Conservation (phyloP, 2,113 vertebrate genomes). For the Tragelaphus scriptus region DNA sequence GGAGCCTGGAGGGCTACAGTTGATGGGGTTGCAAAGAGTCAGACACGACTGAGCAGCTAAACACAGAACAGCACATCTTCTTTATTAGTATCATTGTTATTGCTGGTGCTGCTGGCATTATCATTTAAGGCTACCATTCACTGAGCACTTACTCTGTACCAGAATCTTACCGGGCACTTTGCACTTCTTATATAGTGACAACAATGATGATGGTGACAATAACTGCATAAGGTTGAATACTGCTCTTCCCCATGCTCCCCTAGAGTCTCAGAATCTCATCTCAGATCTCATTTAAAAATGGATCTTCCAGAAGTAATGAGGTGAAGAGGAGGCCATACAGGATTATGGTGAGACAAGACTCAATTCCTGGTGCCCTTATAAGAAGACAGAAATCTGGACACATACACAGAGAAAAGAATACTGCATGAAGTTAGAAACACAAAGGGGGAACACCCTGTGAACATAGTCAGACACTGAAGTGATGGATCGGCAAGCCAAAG, state of each 20-base stretch:
- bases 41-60: neutral
- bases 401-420: neutral
- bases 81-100: neutral
- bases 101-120: neutral
- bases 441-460: fast-evolving
- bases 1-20: neutral
- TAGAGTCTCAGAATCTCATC: neutral
- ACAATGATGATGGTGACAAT: neutral
- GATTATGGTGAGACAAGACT: neutral
- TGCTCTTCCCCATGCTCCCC: fast-evolving
- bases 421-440: neutral
- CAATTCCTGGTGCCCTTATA: neutral
- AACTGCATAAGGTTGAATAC: neutral
- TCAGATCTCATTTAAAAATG: neutral
- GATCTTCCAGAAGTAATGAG: neutral
- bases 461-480: neutral
- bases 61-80: neutral
- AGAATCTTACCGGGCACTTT: neutral
- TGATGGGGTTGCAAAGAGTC: neutral
- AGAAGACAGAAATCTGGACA: neutral
- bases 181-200: neutral
- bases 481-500: neutral
- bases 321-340: neutral
- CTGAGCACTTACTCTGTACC: neutral
- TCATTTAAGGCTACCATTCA: neutral